Evolutionary conservation across 2,888 invertebrate genomes (phyloP), one percentile per base, ranked within the genome.

Genomic region (Phyllotreta striolata): DNA sequence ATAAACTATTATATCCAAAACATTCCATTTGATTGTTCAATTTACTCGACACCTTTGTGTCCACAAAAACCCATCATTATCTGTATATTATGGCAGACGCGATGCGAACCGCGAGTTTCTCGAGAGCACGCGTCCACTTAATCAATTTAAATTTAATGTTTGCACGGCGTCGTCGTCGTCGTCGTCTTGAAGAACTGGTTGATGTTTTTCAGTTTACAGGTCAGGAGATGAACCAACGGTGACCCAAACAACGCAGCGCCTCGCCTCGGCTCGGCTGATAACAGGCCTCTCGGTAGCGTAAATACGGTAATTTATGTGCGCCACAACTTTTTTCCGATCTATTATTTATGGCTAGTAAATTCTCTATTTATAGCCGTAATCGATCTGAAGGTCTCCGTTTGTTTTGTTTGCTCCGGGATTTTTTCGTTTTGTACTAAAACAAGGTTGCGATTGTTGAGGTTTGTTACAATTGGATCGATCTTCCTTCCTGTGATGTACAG

Each of bases 121-220:
- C 43, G 37, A 49, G 61, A 69, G 69, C 70, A 72, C 70, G 70
- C 70, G 70, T 67, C 63, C 61, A 65, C 66, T 68, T 70, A 70
- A 72, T 70, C 68, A 70, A 70, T 70, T 72, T 70, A 67, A 68
- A 70, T 63, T 64, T 70, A 66, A 64, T 70, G 70, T 68, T 66
- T 70, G 62, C 66, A 70, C 52, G 59, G 62, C 67, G 56, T 40
- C 63, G 63, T 69, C 40, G 35, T 49, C 67, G 56, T 40, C 63
- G 63, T 69, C 40, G 35, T 49, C 51, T 58, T 41, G 60, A 66
- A 67, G 68, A 67, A 70, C 66, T 70, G 35, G 58, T 39, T 41
- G 70, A 71, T 71, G 67, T 71, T 73, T 72, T 68, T 67, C 67
- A 70, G 68, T 70, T 71, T 69, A 69, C 70, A 64, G 71, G 72